Percentiles rank a stretch among this genome's conserved stretches.
These are phyloP conservation scores for Mus pahari DNA, from an alignment of 2,113 vertebrate genomes.

Conservation along the genomic window DNA sequence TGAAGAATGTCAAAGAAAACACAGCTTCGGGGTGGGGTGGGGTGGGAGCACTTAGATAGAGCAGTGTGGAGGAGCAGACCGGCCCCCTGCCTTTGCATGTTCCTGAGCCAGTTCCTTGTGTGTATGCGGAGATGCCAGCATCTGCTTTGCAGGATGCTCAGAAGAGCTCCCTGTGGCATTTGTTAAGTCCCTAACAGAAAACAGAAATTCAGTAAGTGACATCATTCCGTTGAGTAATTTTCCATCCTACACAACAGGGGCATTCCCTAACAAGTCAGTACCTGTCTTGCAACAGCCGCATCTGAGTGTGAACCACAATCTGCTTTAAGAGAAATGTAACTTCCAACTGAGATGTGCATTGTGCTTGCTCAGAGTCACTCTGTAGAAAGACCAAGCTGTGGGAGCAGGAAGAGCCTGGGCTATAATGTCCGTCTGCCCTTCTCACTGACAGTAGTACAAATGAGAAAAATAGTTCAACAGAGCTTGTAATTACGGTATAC, in stretches of 20 bases:
- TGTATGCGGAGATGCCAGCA: not conserved
- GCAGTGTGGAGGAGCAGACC: not conserved
- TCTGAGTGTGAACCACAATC: not conserved
- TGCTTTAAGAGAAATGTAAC: conserved; percentile 25
- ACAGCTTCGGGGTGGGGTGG: not conserved
- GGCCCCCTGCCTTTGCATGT: not conserved
- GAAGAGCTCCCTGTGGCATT: not conserved
- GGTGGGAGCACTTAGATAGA: not conserved
- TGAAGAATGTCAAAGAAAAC: conserved; percentile 3
- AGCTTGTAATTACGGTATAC: conserved; percentile 15
- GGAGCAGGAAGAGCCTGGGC: not conserved
- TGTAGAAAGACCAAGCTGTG: conserved; percentile 7
- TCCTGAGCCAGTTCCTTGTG: not conserved
- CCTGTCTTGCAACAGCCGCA: conserved; percentile 19
- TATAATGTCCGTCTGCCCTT: not conserved
- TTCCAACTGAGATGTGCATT: not conserved
- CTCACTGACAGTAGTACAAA: conserved; percentile 7
- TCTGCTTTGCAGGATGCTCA: not conserved
- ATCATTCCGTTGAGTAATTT: conserved; percentile 10
- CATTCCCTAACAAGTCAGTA: not conserved
- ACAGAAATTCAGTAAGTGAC: conserved; percentile 3
- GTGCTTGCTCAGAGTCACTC: not conserved
- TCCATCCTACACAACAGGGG: not conserved
- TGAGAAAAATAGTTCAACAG: not conserved
- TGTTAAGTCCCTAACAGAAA: conserved; percentile 40